Base-by-base conservation (phyloP, 2,888 invertebrate genomes). In the Phytoseiulus persimilis region DNA sequence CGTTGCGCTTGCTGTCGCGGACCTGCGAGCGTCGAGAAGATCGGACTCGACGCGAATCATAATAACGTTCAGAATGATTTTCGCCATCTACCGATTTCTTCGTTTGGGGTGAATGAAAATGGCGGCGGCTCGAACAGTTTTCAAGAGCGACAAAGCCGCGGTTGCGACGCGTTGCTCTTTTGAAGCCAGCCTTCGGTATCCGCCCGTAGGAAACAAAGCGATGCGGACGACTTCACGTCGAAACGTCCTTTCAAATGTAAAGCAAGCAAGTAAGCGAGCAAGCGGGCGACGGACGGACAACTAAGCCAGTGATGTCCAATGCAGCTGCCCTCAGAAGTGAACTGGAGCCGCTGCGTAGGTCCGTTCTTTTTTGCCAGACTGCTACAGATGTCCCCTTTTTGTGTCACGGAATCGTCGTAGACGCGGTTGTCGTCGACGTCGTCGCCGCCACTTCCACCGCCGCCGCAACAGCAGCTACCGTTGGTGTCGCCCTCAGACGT, bases 171-270 rank as follows among this genome's bases (percentile, higher is more conserved):
- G 65, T 65, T 18, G 65, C 65, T 65, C 65, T 65, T 65, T 65
- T 65, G 11, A 65, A 65, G 65, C 65, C 65, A 65, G 18, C 65
- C 65, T 65, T 65, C 65, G 65, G 65, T 65, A 65, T 65, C 65
- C 65, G 65, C 65, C 65, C 65, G 65, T 65, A 65, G 65, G 65
- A 65, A 65, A 65, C 65, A 65, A 65, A 65, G 65, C 65, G 65
- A 65, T 65, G 65, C 65, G 65, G 65, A 65, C 65, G 65, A 65
- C 65, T 65, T 65, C 65, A 65, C 65, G 65, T 65, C 65, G 65
- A 65, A 65, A 65, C 65, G 65, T 65, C 65, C 65, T 65, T 65
- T 65, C 65, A 65, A 65, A 65, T 65, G 65, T 65, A 65, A 65
- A 65, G 65, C 65, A 65, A 65, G 65, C 65, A 3, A 65, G 65